Conservation (phyloP, 2,797 vertebrate genomes). For the Danio tinwini region DNA sequence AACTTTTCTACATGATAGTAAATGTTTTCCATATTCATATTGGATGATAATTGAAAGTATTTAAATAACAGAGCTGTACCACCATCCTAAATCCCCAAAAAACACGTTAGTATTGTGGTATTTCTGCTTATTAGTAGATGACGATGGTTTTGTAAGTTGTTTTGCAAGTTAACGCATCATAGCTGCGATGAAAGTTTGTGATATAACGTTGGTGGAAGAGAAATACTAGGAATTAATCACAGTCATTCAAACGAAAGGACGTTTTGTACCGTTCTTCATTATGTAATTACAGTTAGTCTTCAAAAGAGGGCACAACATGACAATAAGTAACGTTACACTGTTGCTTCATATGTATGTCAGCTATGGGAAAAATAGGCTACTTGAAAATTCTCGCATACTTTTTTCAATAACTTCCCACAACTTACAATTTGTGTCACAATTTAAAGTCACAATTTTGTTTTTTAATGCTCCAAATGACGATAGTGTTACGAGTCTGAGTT, state of each 20-base stretch:
- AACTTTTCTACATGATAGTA: not conserved
- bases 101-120: not conserved
- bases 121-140: not conserved
- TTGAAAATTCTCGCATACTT: no score
- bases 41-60: not conserved
- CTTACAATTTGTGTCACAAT: no score
- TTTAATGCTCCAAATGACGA: no score
- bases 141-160: not conserved
- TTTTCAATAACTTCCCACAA: no score
- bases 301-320: slow-evolving; percentile 45
- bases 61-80: not conserved
- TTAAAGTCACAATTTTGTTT: no score
- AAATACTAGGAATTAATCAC: not conserved
- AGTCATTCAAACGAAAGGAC: not conserved
- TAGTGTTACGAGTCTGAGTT: no score
- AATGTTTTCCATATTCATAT: not conserved
- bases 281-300: not conserved
- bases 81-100: not conserved
- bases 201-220: not conserved
- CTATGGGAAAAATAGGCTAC: no score
- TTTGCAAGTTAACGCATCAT: no score
- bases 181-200: not conserved
- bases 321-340: not conserved
- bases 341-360: no score
- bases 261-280: not conserved